Base-by-base conservation (phyloP, 2,888 invertebrate genomes). In the Myathropa florea region DNA sequence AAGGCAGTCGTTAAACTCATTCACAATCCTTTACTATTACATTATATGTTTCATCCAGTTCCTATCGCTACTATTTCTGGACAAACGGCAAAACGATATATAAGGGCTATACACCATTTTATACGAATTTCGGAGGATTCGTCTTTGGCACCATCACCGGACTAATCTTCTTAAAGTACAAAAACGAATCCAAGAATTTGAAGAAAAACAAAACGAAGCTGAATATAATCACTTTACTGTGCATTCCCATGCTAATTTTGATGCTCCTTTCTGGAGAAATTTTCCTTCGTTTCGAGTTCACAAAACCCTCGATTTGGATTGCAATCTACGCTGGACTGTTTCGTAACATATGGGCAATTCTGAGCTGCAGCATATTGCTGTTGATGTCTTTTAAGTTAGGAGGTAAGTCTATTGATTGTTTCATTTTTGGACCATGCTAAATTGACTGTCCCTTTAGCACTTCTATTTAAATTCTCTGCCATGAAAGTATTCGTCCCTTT, bases 321-420 rank as follows among this genome's bases (percentile, higher is more conserved):
- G 93, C 92, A 0, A 30, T 93, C 2, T 93, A 93, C 88, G 92
- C 93, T 70, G 91, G 92, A 0, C 53, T 92, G 0, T 91, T 92
- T 61, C 92, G 92, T 87, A 92, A 92, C 88, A 36, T 92, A 2
- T 93, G 92, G 90, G 90, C 91, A 7, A 33, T 93, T 10, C 89
- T 91, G 21, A 90, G 92, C 53, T 91, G 90, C 3, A 88, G 90
- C 0, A 89, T 89, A 6, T 82, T 92, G 1, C 88, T 90, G 67
- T 88, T 90, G 28, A 89, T 91, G 89, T 89, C 90, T 65, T 88
- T 89, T 14, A 91, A 91, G 87, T 75, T 91, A 24, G 92, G 92
- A 79, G 90, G 92, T 92, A 89, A 90, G 91, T 89, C 10, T 1
- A 7, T 18, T 46, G 1, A 46, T 18, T 46, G 4, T 14, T 39